Conservation (phyloP, 2,888 invertebrate genomes). For the Pyrgus malvae region DNA sequence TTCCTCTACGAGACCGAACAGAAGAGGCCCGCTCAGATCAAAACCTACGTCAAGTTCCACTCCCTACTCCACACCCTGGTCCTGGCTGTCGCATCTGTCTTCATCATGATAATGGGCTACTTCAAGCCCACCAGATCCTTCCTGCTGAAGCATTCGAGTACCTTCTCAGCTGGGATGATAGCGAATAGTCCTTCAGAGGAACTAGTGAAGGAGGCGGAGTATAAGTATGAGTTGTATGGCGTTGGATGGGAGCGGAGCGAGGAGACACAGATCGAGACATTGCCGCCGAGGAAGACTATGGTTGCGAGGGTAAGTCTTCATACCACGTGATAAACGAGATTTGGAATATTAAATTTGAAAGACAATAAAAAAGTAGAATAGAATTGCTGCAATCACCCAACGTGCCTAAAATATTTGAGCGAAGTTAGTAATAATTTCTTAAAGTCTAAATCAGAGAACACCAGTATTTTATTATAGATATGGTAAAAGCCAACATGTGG, state of each 20-base stretch:
- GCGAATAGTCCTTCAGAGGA: slow-evolving; percentile 85
- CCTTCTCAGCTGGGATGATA: slow-evolving; percentile 88
- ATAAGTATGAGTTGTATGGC: slow-evolving; percentile 87
- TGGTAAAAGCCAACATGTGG: too few relatives aligned
- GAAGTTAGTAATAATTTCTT: too few relatives aligned
- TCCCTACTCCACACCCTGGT: slow-evolving; percentile 65
- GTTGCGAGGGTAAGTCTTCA: slow-evolving; percentile 84
- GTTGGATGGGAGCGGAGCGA: slow-evolving; percentile 87
- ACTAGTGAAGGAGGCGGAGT: slow-evolving; percentile 82
- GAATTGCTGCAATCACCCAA: too few relatives aligned
- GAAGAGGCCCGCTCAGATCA: slow-evolving; percentile 89
- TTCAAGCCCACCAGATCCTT: slow-evolving; percentile 43
- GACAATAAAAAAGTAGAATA: too few relatives aligned
- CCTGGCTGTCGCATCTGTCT: slow-evolving; percentile 77
- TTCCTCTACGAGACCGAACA: slow-evolving; percentile 85
- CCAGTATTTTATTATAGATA: too few relatives aligned
- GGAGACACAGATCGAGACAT: slow-evolving; percentile 57
- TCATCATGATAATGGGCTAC: slow-evolving; percentile 55
- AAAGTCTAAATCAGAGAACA: too few relatives aligned
- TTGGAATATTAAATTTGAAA: too few relatives aligned
- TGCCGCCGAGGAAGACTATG: slow-evolving; percentile 84
- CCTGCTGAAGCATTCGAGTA: slow-evolving; percentile 48
- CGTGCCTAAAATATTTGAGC: too few relatives aligned
- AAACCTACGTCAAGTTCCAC: slow-evolving; percentile 85
- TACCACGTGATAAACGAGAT: too few relatives aligned